phyloP scores from a whole-genome alignment of 2,888 invertebrate genomes.

The Andrena flavipes region DNA sequence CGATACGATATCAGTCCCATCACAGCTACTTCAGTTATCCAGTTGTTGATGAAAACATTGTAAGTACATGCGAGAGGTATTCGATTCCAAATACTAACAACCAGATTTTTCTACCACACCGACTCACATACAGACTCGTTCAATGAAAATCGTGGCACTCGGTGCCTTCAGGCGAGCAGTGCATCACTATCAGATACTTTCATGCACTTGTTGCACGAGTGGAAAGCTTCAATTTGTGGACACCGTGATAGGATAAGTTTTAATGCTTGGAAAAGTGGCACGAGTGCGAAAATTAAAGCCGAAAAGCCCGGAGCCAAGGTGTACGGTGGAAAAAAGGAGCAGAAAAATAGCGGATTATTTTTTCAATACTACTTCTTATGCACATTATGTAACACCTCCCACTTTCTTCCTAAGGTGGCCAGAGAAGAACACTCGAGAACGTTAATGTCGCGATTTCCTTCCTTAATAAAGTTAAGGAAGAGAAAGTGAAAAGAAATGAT shows the following conservation, averaged over 20 bases:
- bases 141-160: background rate
- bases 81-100: background rate
- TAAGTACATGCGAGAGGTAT: background rate
- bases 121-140: background rate
- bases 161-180: background rate
- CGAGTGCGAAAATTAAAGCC: conserved; percentile 13
- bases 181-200: conserved; percentile 9
- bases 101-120: background rate
- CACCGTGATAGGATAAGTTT: conserved; percentile 25
- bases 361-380: conserved; percentile 34
- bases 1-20: no score
- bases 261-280: conserved; percentile 8
- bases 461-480: conserved; percentile 15
- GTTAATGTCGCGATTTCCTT: background rate
- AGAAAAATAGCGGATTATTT: conserved; percentile 5
- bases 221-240: conserved; percentile 21
- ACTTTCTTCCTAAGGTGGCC: background rate
- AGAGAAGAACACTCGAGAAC: conserved; percentile 6
- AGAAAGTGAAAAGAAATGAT: conserved; percentile 38
- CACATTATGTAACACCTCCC: background rate
- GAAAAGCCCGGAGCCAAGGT: background rate
- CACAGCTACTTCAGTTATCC: no score
- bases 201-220: conserved; percentile 40
- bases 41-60: background rate
- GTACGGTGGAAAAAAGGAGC: background rate